Evolutionary conservation across 2,888 invertebrate species (phyloP), one percentile per base, ranked within the genome.

Genomic region (Dryadula phaetusa): DNA sequence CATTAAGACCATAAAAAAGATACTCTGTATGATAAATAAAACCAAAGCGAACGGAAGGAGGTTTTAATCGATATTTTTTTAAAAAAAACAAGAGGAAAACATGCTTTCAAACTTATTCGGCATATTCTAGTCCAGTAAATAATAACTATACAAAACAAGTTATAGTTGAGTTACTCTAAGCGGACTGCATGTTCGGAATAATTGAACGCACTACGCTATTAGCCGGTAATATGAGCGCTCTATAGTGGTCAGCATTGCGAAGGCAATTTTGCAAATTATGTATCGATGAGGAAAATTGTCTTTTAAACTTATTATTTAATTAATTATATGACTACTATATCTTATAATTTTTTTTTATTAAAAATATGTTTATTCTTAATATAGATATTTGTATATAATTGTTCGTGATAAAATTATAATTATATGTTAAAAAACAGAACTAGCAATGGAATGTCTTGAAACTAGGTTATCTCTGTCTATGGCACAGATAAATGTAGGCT

Each of bases 211-310:
- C 54, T 68, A 63, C 47, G 32, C 69, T 44, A 68, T 69, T 63
- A 66, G 54, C 66, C 58, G 70, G 65, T 64, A 69, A 70, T 69
- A 70, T 64, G 67, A 64, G 62, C 60, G 62, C 62, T 67, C 52
- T 61, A 61, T 63, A 64, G 67, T 56, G 46, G 60, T 58, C 47
- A 66, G 61, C 52, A 52, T 64, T 28, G 66, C 62, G 62, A 49
- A 61, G 47, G 69, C 52, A 67, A 73, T 72, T 74, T 72, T 64
- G 70, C 67, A 73, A 74, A 72, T 72, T 72, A 70, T 69, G 72
- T 67, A 69, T 69, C 67, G 66, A 67, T 64, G 62, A 68, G 37
- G 72, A 53, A 64, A 63, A 69, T 71, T 71, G 66, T 64, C 66
- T 66, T 47, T 28, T 12, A 37, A 37, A 65, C 28, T 58, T 60